A percentile compares a stretch with the other conserved stretches of the same genome.
These are phyloP conservation scores for Physella acuta DNA, from an alignment of 1,140 invertebrate species.

Conservation along the genomic window DNA sequence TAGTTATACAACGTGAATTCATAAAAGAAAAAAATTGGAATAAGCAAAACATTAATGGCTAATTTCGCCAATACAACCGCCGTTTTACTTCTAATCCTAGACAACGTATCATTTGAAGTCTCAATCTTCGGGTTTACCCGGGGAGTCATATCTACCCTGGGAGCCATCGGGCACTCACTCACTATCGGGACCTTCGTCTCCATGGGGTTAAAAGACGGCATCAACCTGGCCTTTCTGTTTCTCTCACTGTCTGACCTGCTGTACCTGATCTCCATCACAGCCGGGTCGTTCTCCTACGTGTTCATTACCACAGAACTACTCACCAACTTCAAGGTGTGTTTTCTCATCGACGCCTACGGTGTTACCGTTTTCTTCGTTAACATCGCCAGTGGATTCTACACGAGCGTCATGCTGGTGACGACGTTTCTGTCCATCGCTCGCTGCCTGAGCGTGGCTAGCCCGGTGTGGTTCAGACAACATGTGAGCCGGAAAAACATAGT, in stretches of 20 bases:
- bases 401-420: not conserved
- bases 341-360: not conserved
- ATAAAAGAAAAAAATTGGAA: too few relatives aligned
- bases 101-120: too few relatives aligned
- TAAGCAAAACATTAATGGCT: too few relatives aligned
- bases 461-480: not conserved
- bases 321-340: not conserved
- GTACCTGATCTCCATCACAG: not conserved
- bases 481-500: not conserved
- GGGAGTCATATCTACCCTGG: not conserved
- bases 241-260: not conserved
- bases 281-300: not conserved
- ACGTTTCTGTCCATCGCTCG: not conserved
- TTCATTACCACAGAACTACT: not conserved
- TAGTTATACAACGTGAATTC: too few relatives aligned
- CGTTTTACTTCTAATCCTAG: too few relatives aligned
- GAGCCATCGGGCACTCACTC: not conserved
- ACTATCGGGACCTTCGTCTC: not conserved
- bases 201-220: not conserved
- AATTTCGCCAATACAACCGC: too few relatives aligned
- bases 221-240: not conserved
- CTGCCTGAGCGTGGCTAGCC: not conserved
- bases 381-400: not conserved
- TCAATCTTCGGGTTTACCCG: not conserved
- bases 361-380: not conserved